Evolutionary conservation across 2,797 vertebrate species (phyloP), one percentile per base, ranked within the genome.

Genomic region (Peromyscus aztecus): DNA sequence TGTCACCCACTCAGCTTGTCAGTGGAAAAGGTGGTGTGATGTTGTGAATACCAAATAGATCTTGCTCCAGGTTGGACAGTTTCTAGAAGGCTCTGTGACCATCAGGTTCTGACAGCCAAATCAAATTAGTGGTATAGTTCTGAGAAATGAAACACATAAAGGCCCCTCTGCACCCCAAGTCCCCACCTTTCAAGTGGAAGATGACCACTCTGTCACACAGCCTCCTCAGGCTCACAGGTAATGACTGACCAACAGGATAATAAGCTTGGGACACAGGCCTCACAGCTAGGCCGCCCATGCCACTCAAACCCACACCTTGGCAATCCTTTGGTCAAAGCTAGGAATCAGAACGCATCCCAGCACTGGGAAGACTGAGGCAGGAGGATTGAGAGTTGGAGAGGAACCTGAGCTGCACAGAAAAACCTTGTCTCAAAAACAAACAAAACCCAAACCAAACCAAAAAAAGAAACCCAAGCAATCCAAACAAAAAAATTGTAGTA

Each of bases 261-360:
- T 8, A n/a, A 34, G 31, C 67, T n/a, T n/a, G 67, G 65, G 67
- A 3, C 16, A 71, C 67, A 71, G 67, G 34, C 67, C n/a, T 61
- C 23, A 27, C 59, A 27, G 67, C 67, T n/a, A 37, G 67, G n/a
- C 67, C 0, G 2, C 7, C 0, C 3, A 71, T 8, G 67, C 6
- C 67, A 71, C 34, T 71, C 17, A 71, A 69, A 21, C 34, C 65
- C 65, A 69, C 31, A 3, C 6, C 21, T 23, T 59, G 57, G 21
- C 57, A 59, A 59, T 59, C 57, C 27, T 29, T n/a, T n/a, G 67
- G 34, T 69, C 16, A 69, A n/a, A 69, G 14, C 34, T 9, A 4
- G 67, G 34, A n/a, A n/a, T 71, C n/a, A 37, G 34, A 71, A 61
- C 2, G n/a, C 67, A 71, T 19, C 3, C 67, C 67, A 37, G 34